Evolutionary conservation across 2,797 vertebrate species (phyloP).

Genomic region (Avahi laniger): DNA sequence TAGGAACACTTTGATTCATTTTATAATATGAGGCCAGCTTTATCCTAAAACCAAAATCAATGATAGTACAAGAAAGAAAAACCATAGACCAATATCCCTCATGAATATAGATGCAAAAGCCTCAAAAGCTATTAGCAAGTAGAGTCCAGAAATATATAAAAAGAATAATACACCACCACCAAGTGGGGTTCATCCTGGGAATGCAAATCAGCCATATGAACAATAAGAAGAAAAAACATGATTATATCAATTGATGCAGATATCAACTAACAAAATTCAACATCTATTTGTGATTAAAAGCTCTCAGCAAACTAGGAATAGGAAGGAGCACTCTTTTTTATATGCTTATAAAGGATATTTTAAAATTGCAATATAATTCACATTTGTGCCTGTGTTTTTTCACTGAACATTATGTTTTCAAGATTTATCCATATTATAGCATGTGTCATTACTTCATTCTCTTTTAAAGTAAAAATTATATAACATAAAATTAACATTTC

Average conservation of each 20-base stretch:
- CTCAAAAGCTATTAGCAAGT: not conserved
- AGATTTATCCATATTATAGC: not conserved
- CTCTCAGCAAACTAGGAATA: not conserved
- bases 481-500: not conserved
- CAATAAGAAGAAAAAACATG: not conserved
- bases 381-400: not conserved
- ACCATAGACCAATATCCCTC: not conserved
- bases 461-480: not conserved
- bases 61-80: not conserved
- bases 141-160: not conserved
- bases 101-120: not conserved
- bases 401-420: not conserved
- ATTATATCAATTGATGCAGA: not conserved
- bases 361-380: not conserved
- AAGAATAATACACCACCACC: not conserved
- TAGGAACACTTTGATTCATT: no score
- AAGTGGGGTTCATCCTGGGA: not conserved
- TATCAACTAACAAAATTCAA: not conserved
- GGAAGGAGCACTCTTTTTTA: not conserved
- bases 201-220: not conserved
- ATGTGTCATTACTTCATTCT: not conserved
- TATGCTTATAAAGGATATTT: not conserved
- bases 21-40: not conserved
- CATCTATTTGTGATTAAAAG: not conserved
- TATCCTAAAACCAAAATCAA: not conserved